phyloP scores from a whole-genome alignment of 2,888 invertebrate species.

The Conomelus anceps region DNA sequence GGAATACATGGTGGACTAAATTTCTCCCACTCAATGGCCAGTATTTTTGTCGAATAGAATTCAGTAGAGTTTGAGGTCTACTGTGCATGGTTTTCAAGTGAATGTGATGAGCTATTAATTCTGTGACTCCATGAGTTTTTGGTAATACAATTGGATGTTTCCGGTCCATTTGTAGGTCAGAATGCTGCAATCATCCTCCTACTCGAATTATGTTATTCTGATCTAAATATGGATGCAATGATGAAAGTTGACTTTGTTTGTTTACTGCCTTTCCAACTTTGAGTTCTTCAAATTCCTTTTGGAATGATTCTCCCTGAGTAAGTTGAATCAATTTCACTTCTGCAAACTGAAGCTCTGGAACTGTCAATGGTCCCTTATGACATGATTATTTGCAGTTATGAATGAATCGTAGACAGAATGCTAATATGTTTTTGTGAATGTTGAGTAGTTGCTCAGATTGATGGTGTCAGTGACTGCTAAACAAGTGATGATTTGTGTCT shows the following conservation, averaged over 20 bases:
- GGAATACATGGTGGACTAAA: conserved; percentile 5
- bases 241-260: neutral
- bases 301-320: neutral
- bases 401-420: neutral
- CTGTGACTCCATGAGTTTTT: conserved; percentile 7
- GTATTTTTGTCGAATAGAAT: conserved; percentile 14
- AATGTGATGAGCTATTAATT: conserved; percentile 15
- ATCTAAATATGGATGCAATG: conserved; percentile 9
- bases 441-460: neutral
- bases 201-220: conserved; percentile 7
- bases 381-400: neutral
- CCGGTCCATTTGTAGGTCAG: neutral
- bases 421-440: neutral
- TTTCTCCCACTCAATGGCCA: conserved; percentile 20
- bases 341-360: neutral
- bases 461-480: neutral
- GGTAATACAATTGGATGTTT: conserved; percentile 27
- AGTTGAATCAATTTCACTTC: neutral
- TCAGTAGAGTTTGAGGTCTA: conserved; percentile 16
- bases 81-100: conserved; percentile 18
- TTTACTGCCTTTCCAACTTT: neutral
- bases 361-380: neutral
- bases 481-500: neutral
- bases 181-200: conserved; percentile 12
- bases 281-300: neutral